phyloP scores from a whole-genome alignment of 2,888 invertebrate species.

The Eumerus sabulonum region DNA sequence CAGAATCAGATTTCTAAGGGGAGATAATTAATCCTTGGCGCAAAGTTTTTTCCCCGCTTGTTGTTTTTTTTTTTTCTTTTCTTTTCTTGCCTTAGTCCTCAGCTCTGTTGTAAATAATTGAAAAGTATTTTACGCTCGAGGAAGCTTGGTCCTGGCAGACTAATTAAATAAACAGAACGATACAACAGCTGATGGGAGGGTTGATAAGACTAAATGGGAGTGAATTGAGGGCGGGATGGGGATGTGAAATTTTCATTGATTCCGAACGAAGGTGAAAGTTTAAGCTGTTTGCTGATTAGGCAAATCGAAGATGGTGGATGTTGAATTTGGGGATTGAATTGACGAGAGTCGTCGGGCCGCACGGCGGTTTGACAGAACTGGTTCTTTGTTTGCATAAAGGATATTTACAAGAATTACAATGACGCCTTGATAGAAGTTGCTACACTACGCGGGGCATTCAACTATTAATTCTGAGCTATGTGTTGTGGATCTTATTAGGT shows the following conservation, averaged over 20 bases:
- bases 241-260: slow-evolving; percentile 45
- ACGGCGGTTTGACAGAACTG: not conserved
- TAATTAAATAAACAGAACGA: slow-evolving; percentile 65
- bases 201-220: too few relatives aligned
- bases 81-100: not conserved
- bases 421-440: slow-evolving; percentile 42
- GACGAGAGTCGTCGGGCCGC: not conserved
- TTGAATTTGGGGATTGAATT: not conserved
- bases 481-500: slow-evolving; percentile 42
- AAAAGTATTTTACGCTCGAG: slow-evolving; percentile 65
- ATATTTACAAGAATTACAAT: slow-evolving; percentile 41
- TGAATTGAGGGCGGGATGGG: not conserved
- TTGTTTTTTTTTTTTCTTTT: slow-evolving; percentile 30
- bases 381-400: slow-evolving; percentile 35
- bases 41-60: slow-evolving; percentile 46
- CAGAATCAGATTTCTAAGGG: slow-evolving; percentile 54
- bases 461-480: slow-evolving; percentile 54
- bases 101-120: slow-evolving; percentile 50
- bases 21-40: slow-evolving; percentile 63
- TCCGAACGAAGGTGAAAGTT: slow-evolving; percentile 56
- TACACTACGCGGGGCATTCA: slow-evolving; percentile 35
- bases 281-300: slow-evolving; percentile 65
- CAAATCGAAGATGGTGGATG: slow-evolving; percentile 41
- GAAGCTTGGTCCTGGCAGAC: slow-evolving; percentile 65
- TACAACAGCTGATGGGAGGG: not conserved